Conservation (phyloP, 2,888 invertebrate genomes). For the Thalpophila matura region DNA sequence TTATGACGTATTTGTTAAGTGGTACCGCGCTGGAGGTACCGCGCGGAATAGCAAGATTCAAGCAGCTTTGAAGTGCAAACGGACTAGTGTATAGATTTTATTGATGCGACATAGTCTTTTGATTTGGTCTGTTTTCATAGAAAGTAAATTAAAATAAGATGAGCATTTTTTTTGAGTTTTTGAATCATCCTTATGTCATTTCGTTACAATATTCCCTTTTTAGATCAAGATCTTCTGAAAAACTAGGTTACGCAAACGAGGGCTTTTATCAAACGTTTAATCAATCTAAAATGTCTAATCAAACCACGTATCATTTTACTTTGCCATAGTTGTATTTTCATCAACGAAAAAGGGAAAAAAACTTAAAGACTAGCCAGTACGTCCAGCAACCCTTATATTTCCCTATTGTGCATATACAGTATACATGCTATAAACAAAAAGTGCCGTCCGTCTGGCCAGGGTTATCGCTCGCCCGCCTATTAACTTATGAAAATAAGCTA, state of each 20-base stretch:
- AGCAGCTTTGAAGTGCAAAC: not conserved
- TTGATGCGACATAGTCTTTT: too few relatives aligned
- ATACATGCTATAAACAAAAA: conserved; percentile 72
- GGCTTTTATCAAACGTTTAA: too few relatives aligned
- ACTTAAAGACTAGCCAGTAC: conserved; percentile 37
- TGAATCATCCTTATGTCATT: too few relatives aligned
- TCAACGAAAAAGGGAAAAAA: conserved; percentile 1
- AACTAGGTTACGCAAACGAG: too few relatives aligned
- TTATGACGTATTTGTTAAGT: conserved; percentile 47
- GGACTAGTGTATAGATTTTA: too few relatives aligned
- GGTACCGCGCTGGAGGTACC: not conserved
- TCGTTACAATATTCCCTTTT: too few relatives aligned
- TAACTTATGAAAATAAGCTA: conserved; percentile 91
- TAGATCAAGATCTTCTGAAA: too few relatives aligned
- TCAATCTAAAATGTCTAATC: too few relatives aligned
- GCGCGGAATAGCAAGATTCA: not conserved
- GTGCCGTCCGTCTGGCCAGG: conserved; percentile 64
- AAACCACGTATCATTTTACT: too few relatives aligned
- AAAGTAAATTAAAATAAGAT: too few relatives aligned
- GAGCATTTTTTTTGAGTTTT: too few relatives aligned
- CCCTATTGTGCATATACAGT: conserved; percentile 60
- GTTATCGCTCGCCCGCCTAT: conserved; percentile 76
- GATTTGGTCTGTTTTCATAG: too few relatives aligned
- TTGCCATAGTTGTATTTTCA: not conserved
- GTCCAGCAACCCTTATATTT: conserved; percentile 61